Conservation (phyloP, 92 coral and sea anemone genomes). For the Bergia sp. region DNA sequence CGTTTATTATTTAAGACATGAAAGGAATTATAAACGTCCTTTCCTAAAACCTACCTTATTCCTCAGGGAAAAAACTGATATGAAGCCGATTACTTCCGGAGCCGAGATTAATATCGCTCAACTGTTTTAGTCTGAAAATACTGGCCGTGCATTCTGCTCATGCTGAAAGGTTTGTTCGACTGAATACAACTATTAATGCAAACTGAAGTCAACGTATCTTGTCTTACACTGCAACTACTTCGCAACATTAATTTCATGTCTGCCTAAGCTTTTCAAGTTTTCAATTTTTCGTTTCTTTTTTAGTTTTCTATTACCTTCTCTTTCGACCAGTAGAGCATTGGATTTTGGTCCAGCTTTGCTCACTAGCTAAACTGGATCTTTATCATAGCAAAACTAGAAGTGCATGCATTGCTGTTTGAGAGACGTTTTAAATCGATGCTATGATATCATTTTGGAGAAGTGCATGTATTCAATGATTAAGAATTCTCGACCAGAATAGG, state of each 20-base stretch:
- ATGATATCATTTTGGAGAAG: neutral
- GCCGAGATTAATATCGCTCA: neutral
- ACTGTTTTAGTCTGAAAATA: neutral
- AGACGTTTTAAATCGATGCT: neutral
- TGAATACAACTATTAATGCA: no score
- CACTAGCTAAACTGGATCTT: neutral
- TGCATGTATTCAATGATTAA: neutral
- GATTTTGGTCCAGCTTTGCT: neutral
- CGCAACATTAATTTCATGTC: no score
- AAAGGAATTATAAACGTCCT: no score
- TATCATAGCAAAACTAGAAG: neutral
- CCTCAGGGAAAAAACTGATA: neutral
- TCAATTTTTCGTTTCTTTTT: neutral
- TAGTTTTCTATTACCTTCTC: neutral
- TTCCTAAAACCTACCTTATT: neutral
- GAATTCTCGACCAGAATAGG: neutral
- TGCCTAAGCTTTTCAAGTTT: no score
- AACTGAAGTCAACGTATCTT: no score
- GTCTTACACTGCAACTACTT: no score
- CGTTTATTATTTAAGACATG: no score
- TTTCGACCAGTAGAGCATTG: no score
- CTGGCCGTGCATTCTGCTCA: no score
- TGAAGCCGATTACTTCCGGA: neutral
- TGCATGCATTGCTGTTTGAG: neutral
- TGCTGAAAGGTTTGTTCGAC: no score